These are phyloP conservation scores for Albula goreensis DNA, from an alignment of 2,113 vertebrate species.

Conservation along the genomic window DNA sequence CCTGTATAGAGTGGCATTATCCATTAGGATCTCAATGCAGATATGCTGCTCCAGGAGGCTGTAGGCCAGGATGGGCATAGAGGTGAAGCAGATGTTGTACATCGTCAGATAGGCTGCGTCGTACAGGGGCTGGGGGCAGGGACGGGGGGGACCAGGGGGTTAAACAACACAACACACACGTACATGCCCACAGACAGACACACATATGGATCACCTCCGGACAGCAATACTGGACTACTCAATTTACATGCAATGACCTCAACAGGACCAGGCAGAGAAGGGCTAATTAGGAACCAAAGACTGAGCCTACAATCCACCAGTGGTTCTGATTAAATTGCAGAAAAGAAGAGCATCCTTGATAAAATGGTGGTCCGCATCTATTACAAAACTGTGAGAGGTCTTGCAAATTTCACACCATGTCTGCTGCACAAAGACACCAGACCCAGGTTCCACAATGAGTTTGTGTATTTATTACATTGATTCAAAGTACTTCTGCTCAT, in stretches of 20 bases:
- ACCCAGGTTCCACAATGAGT: too few relatives aligned
- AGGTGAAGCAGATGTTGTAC: constrained; percentile 99
- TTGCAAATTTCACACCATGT: background rate
- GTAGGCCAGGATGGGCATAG: constrained; percentile 94
- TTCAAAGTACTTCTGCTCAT: too few relatives aligned
- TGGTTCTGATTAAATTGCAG: background rate
- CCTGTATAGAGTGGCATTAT: constrained; percentile 73
- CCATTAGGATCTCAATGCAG: constrained; percentile 78
- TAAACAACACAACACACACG: constrained; percentile 55
- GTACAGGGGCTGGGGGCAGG: constrained; percentile 82
- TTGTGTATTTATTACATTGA: too few relatives aligned
- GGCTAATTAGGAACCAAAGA: background rate
- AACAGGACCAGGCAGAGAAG: background rate
- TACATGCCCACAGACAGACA: constrained; percentile 32
- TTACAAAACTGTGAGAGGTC: background rate
- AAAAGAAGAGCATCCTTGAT: background rate
- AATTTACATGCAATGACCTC: background rate
- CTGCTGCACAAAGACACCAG: background rate
- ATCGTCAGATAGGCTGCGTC: constrained; percentile 97
- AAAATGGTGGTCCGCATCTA: background rate
- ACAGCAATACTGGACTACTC: background rate
- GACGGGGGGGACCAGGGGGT: constrained; percentile 44
- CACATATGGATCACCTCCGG: constrained; percentile 5
- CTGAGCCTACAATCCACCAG: background rate
- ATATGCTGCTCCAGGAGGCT: constrained; percentile 95